phyloP scores from a whole-genome alignment of 1,140 invertebrate genomes.

The Leptopilina boulardi region DNA sequence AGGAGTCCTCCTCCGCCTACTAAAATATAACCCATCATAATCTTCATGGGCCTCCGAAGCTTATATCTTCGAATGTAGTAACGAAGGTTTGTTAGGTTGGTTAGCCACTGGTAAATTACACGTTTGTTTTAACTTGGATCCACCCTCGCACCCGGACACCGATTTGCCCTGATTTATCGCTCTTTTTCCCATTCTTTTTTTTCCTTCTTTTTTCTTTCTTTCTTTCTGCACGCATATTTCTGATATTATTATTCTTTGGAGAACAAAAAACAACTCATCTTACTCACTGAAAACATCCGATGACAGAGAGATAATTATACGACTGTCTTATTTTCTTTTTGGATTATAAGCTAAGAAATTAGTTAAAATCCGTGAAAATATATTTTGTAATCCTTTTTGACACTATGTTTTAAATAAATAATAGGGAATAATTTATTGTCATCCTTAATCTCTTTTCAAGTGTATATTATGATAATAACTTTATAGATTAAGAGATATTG shows the following conservation, averaged over 20 bases:
- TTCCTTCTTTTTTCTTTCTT: slow-evolving; percentile 9
- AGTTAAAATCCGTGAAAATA: no score
- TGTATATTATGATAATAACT: no score
- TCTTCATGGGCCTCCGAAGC: slow-evolving; percentile 54
- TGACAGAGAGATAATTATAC: no score
- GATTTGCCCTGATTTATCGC: slow-evolving; percentile 63
- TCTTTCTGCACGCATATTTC: background rate
- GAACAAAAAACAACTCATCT: no score
- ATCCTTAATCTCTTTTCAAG: no score
- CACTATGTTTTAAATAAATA: no score
- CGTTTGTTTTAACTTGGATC: slow-evolving; percentile 68
- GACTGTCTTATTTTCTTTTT: no score
- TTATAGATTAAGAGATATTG: no score
- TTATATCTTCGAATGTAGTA: slow-evolving; percentile 53
- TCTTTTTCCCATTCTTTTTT: slow-evolving; percentile 44
- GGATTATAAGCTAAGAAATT: no score
- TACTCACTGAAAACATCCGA: no score
- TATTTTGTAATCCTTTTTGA: no score
- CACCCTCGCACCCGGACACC: slow-evolving; percentile 45
- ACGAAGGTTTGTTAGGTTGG: slow-evolving; percentile 52
- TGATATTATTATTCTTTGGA: background rate
- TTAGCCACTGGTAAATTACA: slow-evolving; percentile 74
- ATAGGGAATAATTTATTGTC: no score
- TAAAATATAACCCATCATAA: slow-evolving; percentile 73
- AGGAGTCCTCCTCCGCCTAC: slow-evolving; percentile 73